Percentiles rank a stretch among this genome's conserved stretches.
Evolutionary conservation across 2,797 vertebrate species (phyloP).

Genomic region (Nyctibius grandis): DNA sequence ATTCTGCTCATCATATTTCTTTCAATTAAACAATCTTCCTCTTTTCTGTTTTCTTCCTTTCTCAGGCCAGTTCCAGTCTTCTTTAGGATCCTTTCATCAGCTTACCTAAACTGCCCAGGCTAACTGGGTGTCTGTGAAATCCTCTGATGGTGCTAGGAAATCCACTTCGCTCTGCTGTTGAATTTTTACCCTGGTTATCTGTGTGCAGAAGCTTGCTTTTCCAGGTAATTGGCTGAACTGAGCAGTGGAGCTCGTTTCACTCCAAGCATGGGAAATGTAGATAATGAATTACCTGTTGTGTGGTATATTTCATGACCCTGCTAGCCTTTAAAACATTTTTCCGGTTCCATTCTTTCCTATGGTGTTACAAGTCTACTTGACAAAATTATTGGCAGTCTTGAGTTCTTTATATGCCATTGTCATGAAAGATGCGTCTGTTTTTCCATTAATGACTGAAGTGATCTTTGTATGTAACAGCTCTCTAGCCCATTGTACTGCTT

Average conservation of each 20-base stretch:
- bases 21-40: background rate
- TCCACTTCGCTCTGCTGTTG: background rate
- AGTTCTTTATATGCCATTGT: background rate
- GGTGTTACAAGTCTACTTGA: background rate
- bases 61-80: background rate
- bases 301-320: background rate
- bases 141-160: background rate
- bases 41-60: background rate
- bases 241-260: background rate
- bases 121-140: background rate
- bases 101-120: background rate
- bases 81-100: background rate
- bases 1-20: background rate
- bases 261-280: background rate
- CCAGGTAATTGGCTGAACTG: background rate
- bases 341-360: background rate
- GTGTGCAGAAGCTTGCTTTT: background rate
- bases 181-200: background rate
- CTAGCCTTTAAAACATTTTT: background rate
- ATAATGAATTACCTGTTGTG: background rate
- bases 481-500: background rate
- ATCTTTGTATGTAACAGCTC: background rate
- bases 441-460: background rate
- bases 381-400: background rate
- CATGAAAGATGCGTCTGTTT: background rate